Base-by-base conservation (phyloP, 1,140 invertebrate genomes). In the Lineus longissimus region DNA sequence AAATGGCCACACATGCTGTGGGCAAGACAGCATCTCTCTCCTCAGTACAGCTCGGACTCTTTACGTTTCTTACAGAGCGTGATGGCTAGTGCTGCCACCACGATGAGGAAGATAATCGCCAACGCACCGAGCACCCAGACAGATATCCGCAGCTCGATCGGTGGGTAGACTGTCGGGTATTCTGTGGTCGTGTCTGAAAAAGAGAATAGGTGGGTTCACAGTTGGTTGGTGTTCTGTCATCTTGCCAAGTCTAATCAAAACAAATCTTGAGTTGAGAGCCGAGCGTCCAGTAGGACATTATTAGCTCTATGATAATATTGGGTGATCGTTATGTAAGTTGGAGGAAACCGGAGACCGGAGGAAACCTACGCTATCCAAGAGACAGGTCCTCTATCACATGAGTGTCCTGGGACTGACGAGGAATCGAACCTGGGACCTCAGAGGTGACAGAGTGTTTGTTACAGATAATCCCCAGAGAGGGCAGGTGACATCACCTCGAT, bases 101-200 rank as follows among this genome's bases (percentile, higher is more conserved):
- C 25, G n/a, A 51, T 51, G n/a, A 51, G 6, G 25, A 51, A 27
- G 19, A 51, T 19, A 9, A 51, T 27, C n/a, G 47, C 47, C 19
- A 51, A 51, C 4, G 6, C 47, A n/a, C 47, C 47, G 47, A 51
- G 47, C 6, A 27, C 25, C 47, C 47, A 51, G 6, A 27, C 25
- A 7, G 47, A 51, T 27, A 51, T 27, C n/a, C 47, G 6, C 9
- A 51, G 19, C 47, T 51, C 47, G 47, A 27, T 27, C n/a, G 47
- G 47, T n/a, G 47, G 19, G 47, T 23, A 27, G 4, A 51, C 47
- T 7, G 47, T 51, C 47, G 47, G 47, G n/a, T 23, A 51, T 27
- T 19, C 19, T 51, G 47, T 51, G n/a, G 47, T 51, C n/a, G 47
- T 51, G 25, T 23, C 47, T 51, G 47, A 51, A 51, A 51, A 27